These are phyloP conservation scores for Pteria penguin DNA, from an alignment of 2,888 invertebrate genomes.

Conservation along the genomic window DNA sequence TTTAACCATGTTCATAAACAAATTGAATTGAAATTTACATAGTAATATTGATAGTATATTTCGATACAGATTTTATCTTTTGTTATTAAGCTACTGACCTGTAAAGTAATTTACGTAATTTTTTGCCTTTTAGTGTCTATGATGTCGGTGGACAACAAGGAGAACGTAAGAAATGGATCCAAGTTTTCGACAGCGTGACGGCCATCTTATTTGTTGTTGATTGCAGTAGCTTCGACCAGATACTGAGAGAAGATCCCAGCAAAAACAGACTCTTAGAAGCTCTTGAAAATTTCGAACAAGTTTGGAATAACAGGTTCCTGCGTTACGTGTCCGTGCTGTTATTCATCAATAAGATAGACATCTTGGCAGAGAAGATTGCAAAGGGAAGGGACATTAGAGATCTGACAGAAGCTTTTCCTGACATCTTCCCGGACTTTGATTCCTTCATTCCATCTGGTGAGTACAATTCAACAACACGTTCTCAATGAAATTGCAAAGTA, in stretches of 20 bases:
- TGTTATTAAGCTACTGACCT: too few relatives aligned
- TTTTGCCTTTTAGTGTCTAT: conserved; percentile 84
- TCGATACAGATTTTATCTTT: neutral
- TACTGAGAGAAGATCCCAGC: conserved; percentile 85
- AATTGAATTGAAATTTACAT: too few relatives aligned
- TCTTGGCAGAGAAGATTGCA: conserved; percentile 87
- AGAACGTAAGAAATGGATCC: conserved; percentile 90
- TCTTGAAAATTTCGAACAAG: conserved; percentile 86
- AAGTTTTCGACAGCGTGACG: conserved; percentile 90
- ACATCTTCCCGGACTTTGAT: conserved; percentile 62
- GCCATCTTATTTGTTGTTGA: conserved; percentile 91
- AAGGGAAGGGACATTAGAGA: conserved; percentile 57
- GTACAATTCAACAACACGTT: conserved; percentile 13
- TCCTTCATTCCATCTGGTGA: conserved; percentile 63
- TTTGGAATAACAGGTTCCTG: conserved; percentile 90
- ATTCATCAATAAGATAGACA: conserved; percentile 91
- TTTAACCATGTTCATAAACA: too few relatives aligned
- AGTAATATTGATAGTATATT: neutral
- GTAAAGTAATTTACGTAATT: too few relatives aligned
- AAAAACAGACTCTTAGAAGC: conserved; percentile 88
- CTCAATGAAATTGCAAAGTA: neutral
- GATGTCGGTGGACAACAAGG: conserved; percentile 92
- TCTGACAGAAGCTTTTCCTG: conserved; percentile 58
- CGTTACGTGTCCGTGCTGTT: conserved; percentile 88
- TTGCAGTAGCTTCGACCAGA: conserved; percentile 90